Base-by-base conservation (phyloP, 2,888 invertebrate genomes). In the Eupithecia tripunctaria region DNA sequence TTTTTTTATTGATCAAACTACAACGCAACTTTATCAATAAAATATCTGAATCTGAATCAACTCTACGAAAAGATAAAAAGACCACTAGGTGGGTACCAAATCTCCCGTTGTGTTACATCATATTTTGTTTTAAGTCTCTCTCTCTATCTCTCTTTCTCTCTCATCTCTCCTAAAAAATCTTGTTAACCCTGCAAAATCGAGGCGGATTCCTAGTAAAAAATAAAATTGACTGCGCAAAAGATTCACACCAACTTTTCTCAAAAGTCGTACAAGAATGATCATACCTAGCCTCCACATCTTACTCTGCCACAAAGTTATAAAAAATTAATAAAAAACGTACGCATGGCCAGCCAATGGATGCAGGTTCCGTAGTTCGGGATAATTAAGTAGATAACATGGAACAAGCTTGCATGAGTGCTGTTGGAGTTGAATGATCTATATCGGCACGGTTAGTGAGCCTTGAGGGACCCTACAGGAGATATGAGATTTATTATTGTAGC, bases 301-400 rank as follows among this genome's bases (percentile, higher is more conserved):
- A 64, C 25, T 64, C 64, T 25, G 41, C 8, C 32, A 41, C 62
- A 69, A 65, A 62, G 38, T 12, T 43, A 41, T n/a, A 70, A 69
- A 71, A 68, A 67, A 68, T 10, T 21, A 3, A 12, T 32, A 68
- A 56, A 62, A 51, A 70, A 64, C 25, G n/a, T 62, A 68, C 69
- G 69, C 74, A 69, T 74, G 74, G 27, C 67, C 74, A 74, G 67
- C 47, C 74, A 15, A 25, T 71, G 69, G 67, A 56, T 12, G 56
- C 69, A 59, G 66, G 71, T 74, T 71, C 71, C 74, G 74, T 71
- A 71, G 56, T 71, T 69, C 74, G 27, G 64, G 59, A 67, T 74
- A 74, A 74, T 72, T 71, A 67, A 63, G 56, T 70, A 38, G 25
- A 64, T 41, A 64, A 38, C 38, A 64, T 64, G 18, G n/a, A 60